phyloP scores from a whole-genome alignment of 2,888 invertebrate genomes.

The Melieria crassipennis region DNA sequence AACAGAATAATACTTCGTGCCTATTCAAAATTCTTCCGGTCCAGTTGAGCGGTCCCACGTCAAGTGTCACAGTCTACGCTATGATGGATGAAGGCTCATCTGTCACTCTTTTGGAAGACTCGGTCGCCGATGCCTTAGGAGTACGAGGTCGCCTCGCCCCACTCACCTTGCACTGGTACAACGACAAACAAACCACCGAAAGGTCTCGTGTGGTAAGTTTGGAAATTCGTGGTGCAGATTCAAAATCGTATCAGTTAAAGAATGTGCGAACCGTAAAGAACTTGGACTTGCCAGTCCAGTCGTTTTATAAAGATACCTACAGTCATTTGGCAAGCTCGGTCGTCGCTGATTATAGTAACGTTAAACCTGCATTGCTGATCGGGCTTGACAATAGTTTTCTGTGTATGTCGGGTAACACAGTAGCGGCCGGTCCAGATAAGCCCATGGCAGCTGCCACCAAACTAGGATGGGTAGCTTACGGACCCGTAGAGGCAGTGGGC shows the following conservation, averaged over 20 bases:
- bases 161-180: too few relatives aligned
- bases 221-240: not conserved
- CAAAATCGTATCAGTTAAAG: constrained; percentile 1
- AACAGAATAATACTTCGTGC: too few relatives aligned
- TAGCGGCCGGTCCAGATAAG: constrained; percentile 7
- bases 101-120: too few relatives aligned
- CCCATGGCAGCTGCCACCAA: not conserved
- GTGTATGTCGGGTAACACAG: not conserved
- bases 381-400: constrained; percentile 17
- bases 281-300: not conserved
- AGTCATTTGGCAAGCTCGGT: not conserved
- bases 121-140: too few relatives aligned
- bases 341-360: not conserved
- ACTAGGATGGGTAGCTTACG: not conserved
- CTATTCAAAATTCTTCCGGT: too few relatives aligned
- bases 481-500: not conserved
- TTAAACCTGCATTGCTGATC: constrained; percentile 1
- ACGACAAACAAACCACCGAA: too few relatives aligned
- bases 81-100: too few relatives aligned
- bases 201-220: too few relatives aligned
- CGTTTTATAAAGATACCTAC: not conserved
- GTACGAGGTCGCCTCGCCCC: too few relatives aligned
- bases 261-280: constrained; percentile 5
- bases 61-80: too few relatives aligned
- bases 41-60: too few relatives aligned